Base-by-base conservation (phyloP, 1,140 invertebrate genomes). In the Conopomorpha cramerella region DNA sequence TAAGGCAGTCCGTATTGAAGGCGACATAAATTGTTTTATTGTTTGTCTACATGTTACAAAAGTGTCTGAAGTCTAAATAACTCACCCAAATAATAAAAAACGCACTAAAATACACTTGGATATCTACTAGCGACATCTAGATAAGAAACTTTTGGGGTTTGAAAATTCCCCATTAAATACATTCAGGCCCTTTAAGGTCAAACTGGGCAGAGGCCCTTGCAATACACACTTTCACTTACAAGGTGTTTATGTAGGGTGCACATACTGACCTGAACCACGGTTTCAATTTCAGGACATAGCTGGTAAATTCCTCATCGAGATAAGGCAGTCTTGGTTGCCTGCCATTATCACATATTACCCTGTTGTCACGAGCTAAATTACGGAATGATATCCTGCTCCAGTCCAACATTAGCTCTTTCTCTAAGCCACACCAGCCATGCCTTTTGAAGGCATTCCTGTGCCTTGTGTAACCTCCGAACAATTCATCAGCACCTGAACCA, bases 401-500 rank as follows among this genome's bases (percentile, higher is more conserved):
- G 63, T 98, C 95, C 34, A 81, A 46, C 30, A 86, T 61, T 3
- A 98, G 67, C 64, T 95, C 90, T 25, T 84, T 64, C 3, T 78
- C 61, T 25, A 96, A 61, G 8, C 80, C 84, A 30, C 44, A 8
- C 86, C 88, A 94, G 1, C 86, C 86, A 18, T 73, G 61, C 10
- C 80, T 78, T 49, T 82, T 85, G 36, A 87, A 88, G 27, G 82
- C 84, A 41, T 84, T 88, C 45, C 92, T 81, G 56, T 98, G 94
- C 45, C 94, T 84, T 30, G 85, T 88, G 56, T 99, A 99, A 1
- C 96, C 96, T 32, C 91, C 95, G 55, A 99, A 89, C 51, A 97
- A 82, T 81, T 99, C 97, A 84, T 99, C 97, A 12, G 96, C 95
- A 10, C 96, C 96, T 81, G 93, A 93, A 16, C 96, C 96, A 52